Conservation (phyloP, 2,888 invertebrate genomes). For the Amphipyra tragopoginis region DNA sequence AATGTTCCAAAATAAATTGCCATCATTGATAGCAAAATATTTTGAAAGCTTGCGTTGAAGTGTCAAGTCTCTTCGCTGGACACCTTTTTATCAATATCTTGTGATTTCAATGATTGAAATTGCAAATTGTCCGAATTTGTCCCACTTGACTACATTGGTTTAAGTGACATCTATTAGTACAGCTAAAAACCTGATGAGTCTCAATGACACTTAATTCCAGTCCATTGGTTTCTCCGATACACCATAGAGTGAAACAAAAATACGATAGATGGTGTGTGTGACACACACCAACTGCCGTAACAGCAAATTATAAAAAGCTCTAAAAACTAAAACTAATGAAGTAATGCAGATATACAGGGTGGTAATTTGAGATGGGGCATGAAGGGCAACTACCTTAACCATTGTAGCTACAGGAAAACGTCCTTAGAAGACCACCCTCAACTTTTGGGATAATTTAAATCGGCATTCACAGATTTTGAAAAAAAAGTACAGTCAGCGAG, state of each 20-base stretch:
- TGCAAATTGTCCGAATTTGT: conserved; percentile 13
- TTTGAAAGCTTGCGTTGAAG: too few species aligned
- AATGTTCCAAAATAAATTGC: conserved; percentile 7
- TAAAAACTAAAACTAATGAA: conserved; percentile 60
- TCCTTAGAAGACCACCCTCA: too few species aligned
- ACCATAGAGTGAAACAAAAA: conserved; percentile 59
- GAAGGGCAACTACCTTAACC: too few species aligned
- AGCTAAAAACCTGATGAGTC: conserved; percentile 35
- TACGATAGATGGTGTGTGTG: conserved; percentile 54
- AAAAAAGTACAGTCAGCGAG: too few species aligned
- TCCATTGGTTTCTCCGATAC: conserved; percentile 46
- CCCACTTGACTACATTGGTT: conserved; percentile 38
- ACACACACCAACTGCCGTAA: conserved; percentile 53
- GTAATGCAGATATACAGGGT: conserved; percentile 10
- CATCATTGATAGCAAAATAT: background rate
- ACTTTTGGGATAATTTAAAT: too few species aligned
- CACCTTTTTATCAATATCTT: conserved; percentile 1
- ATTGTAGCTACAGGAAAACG: too few species aligned
- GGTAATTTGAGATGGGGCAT: too few species aligned
- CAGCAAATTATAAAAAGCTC: conserved; percentile 66
- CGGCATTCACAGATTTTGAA: too few species aligned
- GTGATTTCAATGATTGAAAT: conserved; percentile 22
- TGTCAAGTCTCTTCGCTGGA: background rate
- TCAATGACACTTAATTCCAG: conserved; percentile 23
- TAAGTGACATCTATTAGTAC: conserved; percentile 45